Conservation (phyloP, 2,113 vertebrate genomes). For the Microcebus griseorufus region DNA sequence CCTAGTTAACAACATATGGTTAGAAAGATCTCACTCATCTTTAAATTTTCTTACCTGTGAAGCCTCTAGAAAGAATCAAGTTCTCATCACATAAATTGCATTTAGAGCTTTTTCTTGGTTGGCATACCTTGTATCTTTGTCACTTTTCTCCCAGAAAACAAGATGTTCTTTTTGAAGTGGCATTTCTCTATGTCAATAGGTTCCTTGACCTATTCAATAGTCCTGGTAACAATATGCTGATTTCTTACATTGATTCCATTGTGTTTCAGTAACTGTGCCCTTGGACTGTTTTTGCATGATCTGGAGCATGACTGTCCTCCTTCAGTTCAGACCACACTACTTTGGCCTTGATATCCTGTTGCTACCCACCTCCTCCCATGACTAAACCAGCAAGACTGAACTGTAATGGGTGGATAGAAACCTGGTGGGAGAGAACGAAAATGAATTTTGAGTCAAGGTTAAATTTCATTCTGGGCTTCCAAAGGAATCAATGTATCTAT, state of each 20-base stretch:
- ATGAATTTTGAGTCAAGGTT: conserved; percentile 43
- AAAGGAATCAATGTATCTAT: conserved; percentile 1
- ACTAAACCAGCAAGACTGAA: background rate
- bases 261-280: background rate
- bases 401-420: background rate
- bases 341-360: background rate
- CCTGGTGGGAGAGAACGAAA: background rate
- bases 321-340: background rate
- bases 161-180: background rate
- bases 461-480: conserved; percentile 1
- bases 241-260: conserved; percentile 26
- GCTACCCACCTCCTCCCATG: background rate
- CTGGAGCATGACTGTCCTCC: background rate
- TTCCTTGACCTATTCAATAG: background rate
- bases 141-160: conserved; percentile 9
- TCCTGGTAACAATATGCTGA: background rate
- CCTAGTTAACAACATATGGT: background rate
- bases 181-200: background rate
- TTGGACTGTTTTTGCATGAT: background rate
- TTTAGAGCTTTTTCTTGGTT: background rate
- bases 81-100: background rate
- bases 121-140: background rate
- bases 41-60: conserved; percentile 16
- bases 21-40: background rate
- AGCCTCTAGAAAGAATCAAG: background rate